Evolutionary conservation across 2,797 vertebrate genomes (phyloP), one percentile per base, ranked within the genome.

Genomic region (Leptodactylus fallax): DNA sequence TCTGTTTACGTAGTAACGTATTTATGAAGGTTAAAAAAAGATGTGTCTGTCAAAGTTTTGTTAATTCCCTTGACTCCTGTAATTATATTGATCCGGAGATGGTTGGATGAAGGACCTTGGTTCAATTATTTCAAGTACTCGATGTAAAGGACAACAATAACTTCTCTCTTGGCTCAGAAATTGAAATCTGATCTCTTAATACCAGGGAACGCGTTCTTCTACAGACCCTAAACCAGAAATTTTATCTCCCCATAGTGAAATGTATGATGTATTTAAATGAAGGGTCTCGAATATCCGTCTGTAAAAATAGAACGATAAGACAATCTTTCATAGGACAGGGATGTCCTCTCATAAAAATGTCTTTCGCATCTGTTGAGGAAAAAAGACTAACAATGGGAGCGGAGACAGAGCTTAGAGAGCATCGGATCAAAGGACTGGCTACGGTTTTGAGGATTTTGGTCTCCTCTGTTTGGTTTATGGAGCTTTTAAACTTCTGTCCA

Each of bases 1-100:
- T 69, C 47, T 86, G 49, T 79, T 86, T 79, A 72, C 47, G 12
- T 51, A 36, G 56, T 45, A 71, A 86, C 27, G 25, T 80, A 21
- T 80, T 63, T 49, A 27, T 49, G 4, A 53, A 55, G 45, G 23
- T 51, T 78, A 65, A 56, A 56, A 79, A 86, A 65, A 56, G 25
- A 79, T 17, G 2, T 7, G 60, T 36, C n/a, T 36, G 13, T 74
- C 53, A 74, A 85, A 61, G 55, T 9, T 71, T 19, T 3, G 16
- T 16, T 78, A 63, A 85, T 78, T 65, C 72, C 45, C 16, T 3
- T 1, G n/a, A 78, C 58, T 12, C 56, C 21, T 69, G 81, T 25
- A 85, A 19, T 61, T 61, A 56, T 60, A 27, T 77, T 85, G n/a
- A 77, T 77, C 58, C 47, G 23, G 58, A 49, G n/a, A 60, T 58